Base-by-base conservation (phyloP, 2,888 invertebrate genomes). In the Thereva nobilitata region DNA sequence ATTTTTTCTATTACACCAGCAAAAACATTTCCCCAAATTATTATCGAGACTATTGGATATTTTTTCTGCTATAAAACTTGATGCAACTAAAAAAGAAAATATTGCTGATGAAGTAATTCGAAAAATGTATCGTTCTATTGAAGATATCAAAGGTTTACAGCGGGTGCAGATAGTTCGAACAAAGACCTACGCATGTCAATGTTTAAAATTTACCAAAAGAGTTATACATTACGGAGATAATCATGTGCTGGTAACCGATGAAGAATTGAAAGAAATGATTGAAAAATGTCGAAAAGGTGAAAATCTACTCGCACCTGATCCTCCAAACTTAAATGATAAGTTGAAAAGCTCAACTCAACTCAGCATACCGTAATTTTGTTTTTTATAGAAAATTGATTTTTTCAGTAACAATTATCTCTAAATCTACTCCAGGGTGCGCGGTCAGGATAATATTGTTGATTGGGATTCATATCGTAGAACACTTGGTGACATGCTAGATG, bases 41-140 rank as follows among this genome's bases (percentile, higher is more conserved):
- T 23, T 23, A 23, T 23, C 23, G 23, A 23, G 23, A 23, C 23
- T 23, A 23, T 23, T 23, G 23, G 23, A 23, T 23, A 23, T 23
- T 23, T 2, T 23, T 23, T 23, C 23, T 23, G 23, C 1, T 23
- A 23, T 23, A 2, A 23, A 23, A 23, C 23, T 23, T 23, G 23
- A 23, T 23, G 2, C 23, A 23, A 23, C n/a, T n/a, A 23, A 23
- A 23, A 23, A 2, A 23, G 23, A 23, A 1, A 23, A 23, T 2
- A 23, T 23, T 23, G 23, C 23, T 23, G 23, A 23, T 23, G 23
- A 23, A 23, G 23, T 23, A 2, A 2, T 70, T 44, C 66, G 70
- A n/a, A 67, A 69, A 66, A 42, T 70, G 5, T 70, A 70, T 59
- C 68, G 68, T 34, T 69, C 68, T 56, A 67, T 70, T 64, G 70